Base-by-base conservation (phyloP, 2,113 vertebrate genomes). In the Tautogolabrus adspersus region DNA sequence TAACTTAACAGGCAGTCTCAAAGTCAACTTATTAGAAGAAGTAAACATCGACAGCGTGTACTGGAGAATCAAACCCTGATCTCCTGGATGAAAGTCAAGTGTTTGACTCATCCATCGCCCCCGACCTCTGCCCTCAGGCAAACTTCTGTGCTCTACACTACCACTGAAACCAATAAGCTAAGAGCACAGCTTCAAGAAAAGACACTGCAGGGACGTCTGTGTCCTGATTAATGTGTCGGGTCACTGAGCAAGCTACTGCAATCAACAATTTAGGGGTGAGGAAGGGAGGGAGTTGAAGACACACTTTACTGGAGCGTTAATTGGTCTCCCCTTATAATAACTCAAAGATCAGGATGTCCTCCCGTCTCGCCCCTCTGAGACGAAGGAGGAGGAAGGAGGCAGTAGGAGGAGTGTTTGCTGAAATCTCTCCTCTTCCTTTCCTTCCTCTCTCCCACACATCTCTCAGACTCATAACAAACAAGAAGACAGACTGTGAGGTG, bases 291-390 rank as follows among this genome's bases (percentile, higher is more conserved):
- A 67, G 78, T 81, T 79, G 77, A 56, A 65, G 76, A 61, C 79
- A 70, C 82, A 75, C 87, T 67, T 68, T 47, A 55, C 60, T 75
- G 86, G 92, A 93, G 91, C 92, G 88, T 91, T 93, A 94, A 93
- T 94, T 91, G 89, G 77, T 79, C 80, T 37, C 71, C 42, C 10
- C 75, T 79, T 87, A 82, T 75, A 82, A 92, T 82, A 91, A 88
- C 72, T 68, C 84, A 69, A 47, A 83, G 78, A 87, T 90, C 86
- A 82, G 62, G 83, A 87, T 61, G 81, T 78, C 84, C 57, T 75
- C 51, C 56, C 37, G 72, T 66, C 77, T 75, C 23, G 0, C 18
- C 59, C 64, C 55, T 19, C 22, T 37, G 72, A 65, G 66, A 56
- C 22, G 1, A 42, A 13, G 22, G 1, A 62, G 49, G 71, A 18